Base-by-base conservation (phyloP, 2,113 vertebrate genomes). In the Hippocampus guttulatus region DNA sequence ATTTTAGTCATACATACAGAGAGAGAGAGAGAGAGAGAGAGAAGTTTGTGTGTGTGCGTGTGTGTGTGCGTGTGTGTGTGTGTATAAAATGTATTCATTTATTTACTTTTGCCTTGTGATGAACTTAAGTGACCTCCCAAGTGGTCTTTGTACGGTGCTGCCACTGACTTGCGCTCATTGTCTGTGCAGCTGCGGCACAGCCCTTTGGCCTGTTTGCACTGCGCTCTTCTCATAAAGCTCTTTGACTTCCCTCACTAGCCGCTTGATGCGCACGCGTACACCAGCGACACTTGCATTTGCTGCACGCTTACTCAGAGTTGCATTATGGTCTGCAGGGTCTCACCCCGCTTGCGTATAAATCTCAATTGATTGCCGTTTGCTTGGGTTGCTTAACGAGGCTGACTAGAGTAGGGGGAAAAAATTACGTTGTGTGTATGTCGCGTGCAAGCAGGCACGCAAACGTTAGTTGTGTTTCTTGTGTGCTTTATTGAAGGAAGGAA, bases 231-330 rank as follows among this genome's bases (percentile, higher is more conserved):
- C 47, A 74, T 21, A 61, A 40, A 60, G 62, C 77, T 68, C 25
- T 61, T 54, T 70, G 49, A 73, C 75, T 64, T 63, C 47, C 67
- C 62, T 71, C 75, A 71, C 71, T 70, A 73, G n/a, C 68, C 68
- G 27, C 27, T 52, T 12, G 33, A 41, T 73, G 27, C 51, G 41
- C 51, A 61, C 62, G 62, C 45, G 62, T 38, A 63, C 67, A 67
- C 33, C 14, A 21, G 4, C 49, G 12, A 15, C 25, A 51, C 54
- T 12, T 49, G 43, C 14, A 66, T 54, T 43, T 11, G 63, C 67
- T 55, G 41, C 70, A 74, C 67, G 60, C 49, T 69, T 62, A 49
- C 21, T 78, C 45, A 58, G 64, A 60, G 55, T 30, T 67, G 60
- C 54, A 45, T 67, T 79, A 16, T 66, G 69, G 72, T 71, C 68